Evolutionary conservation across 2,113 vertebrate species (phyloP).

Genomic region (Xyrauchen texanus): DNA sequence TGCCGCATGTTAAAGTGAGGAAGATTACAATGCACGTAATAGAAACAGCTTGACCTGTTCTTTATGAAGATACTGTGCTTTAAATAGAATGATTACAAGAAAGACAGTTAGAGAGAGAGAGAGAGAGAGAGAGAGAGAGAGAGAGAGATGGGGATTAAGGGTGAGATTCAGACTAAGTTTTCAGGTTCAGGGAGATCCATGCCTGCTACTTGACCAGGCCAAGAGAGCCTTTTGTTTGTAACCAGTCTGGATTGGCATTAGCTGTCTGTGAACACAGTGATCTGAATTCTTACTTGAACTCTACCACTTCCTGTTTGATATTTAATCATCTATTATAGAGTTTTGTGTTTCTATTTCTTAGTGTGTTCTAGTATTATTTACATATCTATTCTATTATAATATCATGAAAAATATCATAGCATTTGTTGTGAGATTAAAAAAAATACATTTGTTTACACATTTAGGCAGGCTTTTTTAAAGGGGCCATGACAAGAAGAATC

Average conservation of each 20-base stretch:
- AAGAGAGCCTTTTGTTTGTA: not conserved
- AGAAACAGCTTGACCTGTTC: conserved; percentile 29
- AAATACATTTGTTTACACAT: too few relatives aligned
- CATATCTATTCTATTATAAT: too few relatives aligned
- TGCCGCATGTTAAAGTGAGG: not conserved
- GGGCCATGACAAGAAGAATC: too few relatives aligned
- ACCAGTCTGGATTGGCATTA: not conserved
- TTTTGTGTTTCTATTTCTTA: conserved; percentile 34
- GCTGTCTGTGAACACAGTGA: not conserved
- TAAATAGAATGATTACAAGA: conserved; percentile 67
- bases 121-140: conserved; percentile 26
- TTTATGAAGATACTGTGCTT: conserved; percentile 46
- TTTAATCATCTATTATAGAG: too few relatives aligned
- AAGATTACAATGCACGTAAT: conserved; percentile 30
- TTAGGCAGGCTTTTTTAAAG: too few relatives aligned
- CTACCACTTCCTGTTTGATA: too few relatives aligned
- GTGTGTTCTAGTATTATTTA: too few relatives aligned
- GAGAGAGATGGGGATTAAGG: conserved; percentile 40
- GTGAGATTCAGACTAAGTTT: conserved; percentile 55
- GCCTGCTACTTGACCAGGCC: not conserved
- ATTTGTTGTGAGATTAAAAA: too few relatives aligned
- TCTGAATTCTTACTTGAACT: too few relatives aligned
- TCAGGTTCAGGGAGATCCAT: not conserved
- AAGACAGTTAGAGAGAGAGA: conserved; percentile 8
- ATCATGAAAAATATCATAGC: too few relatives aligned